phyloP scores from a whole-genome alignment of 2,888 invertebrate genomes.

The Sabatieria punctata region DNA sequence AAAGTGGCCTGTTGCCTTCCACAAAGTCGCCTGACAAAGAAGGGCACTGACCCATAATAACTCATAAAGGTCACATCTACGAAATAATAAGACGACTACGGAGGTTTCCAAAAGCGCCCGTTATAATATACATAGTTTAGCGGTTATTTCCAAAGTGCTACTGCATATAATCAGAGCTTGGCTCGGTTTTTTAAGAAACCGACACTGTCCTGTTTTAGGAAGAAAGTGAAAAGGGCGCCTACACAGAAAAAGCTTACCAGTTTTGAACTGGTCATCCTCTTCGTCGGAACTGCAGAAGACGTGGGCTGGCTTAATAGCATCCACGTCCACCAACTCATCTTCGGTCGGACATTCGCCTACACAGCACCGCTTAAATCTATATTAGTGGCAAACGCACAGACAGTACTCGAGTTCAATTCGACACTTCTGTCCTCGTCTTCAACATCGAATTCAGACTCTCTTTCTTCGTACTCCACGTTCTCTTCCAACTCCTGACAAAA shows the following conservation, averaged over 20 bases:
- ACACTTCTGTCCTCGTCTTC: slow-evolving; percentile 88
- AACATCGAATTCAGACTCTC: slow-evolving; percentile 94
- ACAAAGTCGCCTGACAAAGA: background rate
- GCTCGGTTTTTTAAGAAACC: too few relatives aligned
- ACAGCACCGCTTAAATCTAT: too few relatives aligned
- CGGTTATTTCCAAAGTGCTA: too few relatives aligned
- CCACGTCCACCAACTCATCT: slow-evolving; percentile 57
- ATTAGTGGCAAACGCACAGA: too few relatives aligned
- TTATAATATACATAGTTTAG: too few relatives aligned
- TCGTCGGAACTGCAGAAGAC: slow-evolving; percentile 24
- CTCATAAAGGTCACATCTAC: slow-evolving; percentile 12
- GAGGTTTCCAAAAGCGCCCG: too few relatives aligned
- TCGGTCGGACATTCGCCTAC: slow-evolving; percentile 36
- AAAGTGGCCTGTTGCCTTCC: slow-evolving; percentile 25
- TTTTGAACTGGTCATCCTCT: too few relatives aligned
- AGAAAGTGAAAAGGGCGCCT: too few relatives aligned
- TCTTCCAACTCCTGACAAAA: slow-evolving; percentile 63
- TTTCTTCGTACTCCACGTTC: slow-evolving; percentile 95
- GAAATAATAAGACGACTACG: too few relatives aligned
- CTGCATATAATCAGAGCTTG: too few relatives aligned
- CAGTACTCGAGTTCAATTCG: slow-evolving; percentile 40
- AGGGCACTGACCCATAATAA: background rate
- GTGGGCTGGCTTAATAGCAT: slow-evolving; percentile 12
- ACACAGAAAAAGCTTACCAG: too few relatives aligned
- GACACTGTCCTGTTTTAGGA: too few relatives aligned